Base-by-base conservation (phyloP, 1,140 invertebrate genomes). In the Callitettix versicolor region DNA sequence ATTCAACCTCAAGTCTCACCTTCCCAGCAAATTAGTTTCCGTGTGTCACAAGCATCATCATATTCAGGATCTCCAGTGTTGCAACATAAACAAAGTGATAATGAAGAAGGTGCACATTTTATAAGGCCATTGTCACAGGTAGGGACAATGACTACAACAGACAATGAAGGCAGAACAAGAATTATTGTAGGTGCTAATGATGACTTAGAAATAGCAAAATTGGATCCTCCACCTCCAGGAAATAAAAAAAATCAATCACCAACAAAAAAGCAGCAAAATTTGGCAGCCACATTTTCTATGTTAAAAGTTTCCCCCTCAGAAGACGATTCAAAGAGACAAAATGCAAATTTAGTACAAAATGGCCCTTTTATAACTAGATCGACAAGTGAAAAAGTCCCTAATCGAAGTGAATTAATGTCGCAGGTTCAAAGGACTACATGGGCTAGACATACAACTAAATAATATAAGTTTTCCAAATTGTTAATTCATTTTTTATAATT, bases 381-480 rank as follows among this genome's bases (percentile, higher is more conserved):
- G 5, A 89, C 88, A 2, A 89, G 86, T 70, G 87, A 90, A 58
- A 84, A 87, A 68, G 79, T 90, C 42, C 85, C 87, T 1, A 84
- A 87, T 61, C 76, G 85, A 36, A 89, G 81, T 65, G 86, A 90
- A 65, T 72, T 88, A 59, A 86, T 90, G 82, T 80, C 79, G n/a
- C 84, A 88, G 62, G 78, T 90, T 52, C 81, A 84, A 62, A 74
- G 87, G 52, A 81, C 83, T 0, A 78, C 81, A 30, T 91, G 88
- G 87, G 86, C 86, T 1, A 73, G 88, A 62, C 88, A 91, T 64
- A 91, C 88, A 1, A 91, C 87, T 14, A 91, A 90, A 70, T 91
- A 64, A 62, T 36, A 38, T 9, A 43, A n/a, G n/a, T n/a, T n/a
- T n/a, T n/a, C n/a, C n/a, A n/a, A n/a, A n/a, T n/a, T n/a, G n/a